These are phyloP conservation scores for Periparus ater DNA, from an alignment of 2,797 vertebrate genomes.

Conservation along the genomic window DNA sequence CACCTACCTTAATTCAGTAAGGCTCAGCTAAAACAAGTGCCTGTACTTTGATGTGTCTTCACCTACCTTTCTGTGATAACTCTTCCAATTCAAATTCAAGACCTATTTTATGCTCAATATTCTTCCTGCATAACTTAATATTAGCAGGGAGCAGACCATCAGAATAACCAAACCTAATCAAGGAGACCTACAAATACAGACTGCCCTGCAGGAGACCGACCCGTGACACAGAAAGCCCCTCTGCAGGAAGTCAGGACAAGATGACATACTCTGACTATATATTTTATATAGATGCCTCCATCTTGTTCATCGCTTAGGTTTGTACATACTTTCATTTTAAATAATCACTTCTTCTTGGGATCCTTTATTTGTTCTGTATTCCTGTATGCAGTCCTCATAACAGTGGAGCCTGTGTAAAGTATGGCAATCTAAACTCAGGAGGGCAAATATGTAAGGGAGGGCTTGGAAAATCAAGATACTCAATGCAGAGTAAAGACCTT, in stretches of 20 bases:
- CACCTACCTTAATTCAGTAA: not conserved
- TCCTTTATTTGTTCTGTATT: not conserved
- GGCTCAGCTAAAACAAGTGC: not conserved
- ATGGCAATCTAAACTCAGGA: not conserved
- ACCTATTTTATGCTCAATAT: not conserved
- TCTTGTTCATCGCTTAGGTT: not conserved
- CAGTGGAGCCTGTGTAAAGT: not conserved
- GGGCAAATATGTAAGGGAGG: accelerated
- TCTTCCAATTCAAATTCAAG: not conserved
- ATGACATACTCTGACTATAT: accelerated
- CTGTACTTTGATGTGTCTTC: not conserved
- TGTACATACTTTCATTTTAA: not conserved
- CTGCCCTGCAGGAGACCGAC: not conserved
- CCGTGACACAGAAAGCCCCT: not conserved
- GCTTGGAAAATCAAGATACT: not conserved
- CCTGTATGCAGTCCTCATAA: not conserved
- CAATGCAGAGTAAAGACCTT: not conserved
- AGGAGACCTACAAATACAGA: not conserved
- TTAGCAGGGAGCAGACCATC: not conserved
- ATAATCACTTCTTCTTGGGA: not conserved
- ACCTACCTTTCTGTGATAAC: not conserved
- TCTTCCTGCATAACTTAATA: not conserved
- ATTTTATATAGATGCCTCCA: not conserved
- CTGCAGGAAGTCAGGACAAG: not conserved
- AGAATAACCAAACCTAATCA: not conserved